Evolutionary conservation across 2,797 vertebrate species (phyloP).

Genomic region (Clarias laeviceps): DNA sequence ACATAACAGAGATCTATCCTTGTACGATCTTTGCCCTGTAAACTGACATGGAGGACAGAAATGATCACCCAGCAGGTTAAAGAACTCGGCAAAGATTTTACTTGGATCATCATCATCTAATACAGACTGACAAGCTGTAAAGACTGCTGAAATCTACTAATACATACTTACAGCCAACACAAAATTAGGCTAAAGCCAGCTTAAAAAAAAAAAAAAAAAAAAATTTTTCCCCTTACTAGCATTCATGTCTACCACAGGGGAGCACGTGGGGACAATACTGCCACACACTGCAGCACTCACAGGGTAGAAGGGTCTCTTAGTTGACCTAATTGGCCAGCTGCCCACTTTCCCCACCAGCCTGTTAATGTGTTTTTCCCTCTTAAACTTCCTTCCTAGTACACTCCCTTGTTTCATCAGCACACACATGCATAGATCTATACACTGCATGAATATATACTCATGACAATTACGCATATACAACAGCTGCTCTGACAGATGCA

Average conservation of each 20-base stretch:
- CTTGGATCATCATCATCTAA: not conserved
- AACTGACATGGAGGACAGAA: not conserved
- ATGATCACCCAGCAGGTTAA: not conserved
- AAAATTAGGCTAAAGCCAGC: not conserved
- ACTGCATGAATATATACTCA: not conserved
- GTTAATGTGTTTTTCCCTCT: conserved; percentile 43
- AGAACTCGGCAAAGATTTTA: not conserved
- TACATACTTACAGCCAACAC: not conserved
- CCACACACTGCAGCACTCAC: conserved; percentile 11
- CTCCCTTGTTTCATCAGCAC: conserved; percentile 33
- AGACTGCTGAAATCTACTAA: not conserved
- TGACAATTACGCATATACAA: not conserved
- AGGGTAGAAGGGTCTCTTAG: conserved; percentile 38
- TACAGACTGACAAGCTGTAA: not conserved
- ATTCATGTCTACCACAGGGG: not conserved
- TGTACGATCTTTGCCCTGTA: not conserved
- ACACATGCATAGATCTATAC: not conserved
- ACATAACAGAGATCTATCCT: not conserved
- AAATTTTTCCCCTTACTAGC: not conserved
- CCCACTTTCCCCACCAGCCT: conserved; percentile 53
- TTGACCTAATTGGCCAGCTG: conserved; percentile 48
- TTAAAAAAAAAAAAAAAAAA: not conserved
- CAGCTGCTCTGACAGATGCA: not conserved
- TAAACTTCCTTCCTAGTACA: conserved; percentile 34
- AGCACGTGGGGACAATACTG: conserved; percentile 2